Percentiles rank a stretch among this genome's conserved stretches.
phyloP scores from a whole-genome alignment of 2,113 vertebrate species.

The Aptenodytes forsteri region DNA sequence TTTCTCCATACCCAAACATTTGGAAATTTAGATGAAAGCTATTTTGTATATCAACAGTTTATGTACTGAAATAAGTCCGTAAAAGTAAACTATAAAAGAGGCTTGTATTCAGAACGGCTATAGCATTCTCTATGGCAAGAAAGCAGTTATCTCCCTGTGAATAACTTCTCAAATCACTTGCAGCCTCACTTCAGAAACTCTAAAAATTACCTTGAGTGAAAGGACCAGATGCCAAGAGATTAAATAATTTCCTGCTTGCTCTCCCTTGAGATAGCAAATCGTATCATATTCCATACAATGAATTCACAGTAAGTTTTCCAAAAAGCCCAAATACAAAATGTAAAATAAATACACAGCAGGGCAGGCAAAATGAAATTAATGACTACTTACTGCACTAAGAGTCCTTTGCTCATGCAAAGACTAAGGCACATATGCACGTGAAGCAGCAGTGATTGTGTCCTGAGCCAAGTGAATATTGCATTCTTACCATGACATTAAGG shows the following conservation, averaged over 20 bases:
- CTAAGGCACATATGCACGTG: not conserved
- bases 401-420: not conserved
- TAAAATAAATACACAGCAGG: not conserved
- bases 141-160: constrained; percentile 6
- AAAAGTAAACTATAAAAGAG: not conserved
- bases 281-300: constrained; percentile 40
- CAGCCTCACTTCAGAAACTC: constrained; percentile 19
- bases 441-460: not conserved
- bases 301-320: not conserved
- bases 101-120: not conserved
- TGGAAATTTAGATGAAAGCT: not conserved
- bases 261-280: constrained; percentile 4
- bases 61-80: not conserved
- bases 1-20: not conserved
- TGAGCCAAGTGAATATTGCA: not conserved
- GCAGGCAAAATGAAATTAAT: constrained; percentile 8
- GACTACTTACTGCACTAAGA: not conserved
- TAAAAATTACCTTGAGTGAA: constrained; percentile 35
- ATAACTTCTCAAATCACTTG: constrained; percentile 50
- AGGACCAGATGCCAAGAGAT: constrained; percentile 26
- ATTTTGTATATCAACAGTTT: not conserved
- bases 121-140: not conserved
- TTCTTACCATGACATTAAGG: constrained; percentile 91
- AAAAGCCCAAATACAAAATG: not conserved
- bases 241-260: constrained; percentile 38